Evolutionary conservation across 2,113 vertebrate genomes (phyloP).

Genomic region (Leiothrix lutea): DNA sequence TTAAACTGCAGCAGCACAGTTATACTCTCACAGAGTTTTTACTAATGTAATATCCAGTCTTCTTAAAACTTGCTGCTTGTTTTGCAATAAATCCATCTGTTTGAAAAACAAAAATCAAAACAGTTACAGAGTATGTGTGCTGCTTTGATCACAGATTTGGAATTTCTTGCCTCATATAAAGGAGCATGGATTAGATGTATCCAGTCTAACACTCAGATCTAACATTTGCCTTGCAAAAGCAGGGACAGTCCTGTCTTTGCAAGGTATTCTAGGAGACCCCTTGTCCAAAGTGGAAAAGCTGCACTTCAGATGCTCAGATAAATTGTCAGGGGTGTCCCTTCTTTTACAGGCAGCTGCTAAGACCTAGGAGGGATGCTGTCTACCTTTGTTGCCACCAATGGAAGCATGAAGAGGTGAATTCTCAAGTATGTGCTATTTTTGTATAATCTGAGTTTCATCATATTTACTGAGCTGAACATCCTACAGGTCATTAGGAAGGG

Average conservation of each 20-base stretch:
- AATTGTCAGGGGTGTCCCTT: neutral
- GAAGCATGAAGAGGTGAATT: neutral
- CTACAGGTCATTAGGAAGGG: neutral
- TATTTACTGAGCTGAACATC: neutral
- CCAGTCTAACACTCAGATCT: neutral
- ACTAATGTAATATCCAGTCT: neutral
- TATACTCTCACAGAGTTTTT: neutral
- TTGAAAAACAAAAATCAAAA: neutral
- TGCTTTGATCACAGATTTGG: neutral
- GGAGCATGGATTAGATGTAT: neutral
- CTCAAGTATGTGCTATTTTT: neutral
- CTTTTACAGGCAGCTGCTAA: neutral
- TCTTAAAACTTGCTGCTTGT: neutral
- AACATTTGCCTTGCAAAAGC: neutral
- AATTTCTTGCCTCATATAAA: neutral
- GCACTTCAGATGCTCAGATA: neutral
- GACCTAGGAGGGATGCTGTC: neutral
- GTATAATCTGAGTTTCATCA: neutral
- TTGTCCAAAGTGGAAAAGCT: neutral
- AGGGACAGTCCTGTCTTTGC: neutral
- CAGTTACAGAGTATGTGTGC: neutral
- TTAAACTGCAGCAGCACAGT: neutral
- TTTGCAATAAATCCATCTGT: neutral
- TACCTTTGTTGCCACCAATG: neutral
- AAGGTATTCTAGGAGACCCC: neutral